Evolutionary conservation across 2,797 vertebrate genomes (phyloP).

Genomic region (Molothrus aeneus): DNA sequence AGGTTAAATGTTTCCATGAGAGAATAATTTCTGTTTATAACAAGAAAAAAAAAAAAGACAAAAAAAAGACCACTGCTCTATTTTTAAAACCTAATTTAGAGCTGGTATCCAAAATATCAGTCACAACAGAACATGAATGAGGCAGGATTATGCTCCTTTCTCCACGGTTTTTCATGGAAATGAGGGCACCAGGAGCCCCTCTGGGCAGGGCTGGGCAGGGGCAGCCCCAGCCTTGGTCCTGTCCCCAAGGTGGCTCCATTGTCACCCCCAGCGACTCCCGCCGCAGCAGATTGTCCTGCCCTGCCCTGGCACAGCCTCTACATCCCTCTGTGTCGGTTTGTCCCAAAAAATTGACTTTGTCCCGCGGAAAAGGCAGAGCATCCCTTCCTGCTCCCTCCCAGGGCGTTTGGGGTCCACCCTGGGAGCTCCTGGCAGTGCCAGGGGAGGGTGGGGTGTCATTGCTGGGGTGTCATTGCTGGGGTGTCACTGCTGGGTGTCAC

Average conservation of each 20-base stretch:
- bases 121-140: constrained; percentile 21
- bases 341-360: background rate
- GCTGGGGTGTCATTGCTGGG: background rate
- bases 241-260: background rate
- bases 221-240: background rate
- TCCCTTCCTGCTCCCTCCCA: background rate
- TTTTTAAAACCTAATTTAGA: constrained; percentile 57
- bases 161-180: background rate
- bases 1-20: constrained; percentile 70
- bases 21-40: constrained; percentile 68
- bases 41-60: background rate
- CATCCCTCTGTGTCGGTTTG: background rate
- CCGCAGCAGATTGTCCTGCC: background rate
- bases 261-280: background rate
- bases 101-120: constrained; percentile 43
- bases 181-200: background rate
- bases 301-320: background rate
- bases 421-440: background rate
- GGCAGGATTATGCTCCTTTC: background rate
- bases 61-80: background rate
- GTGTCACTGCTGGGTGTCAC: too few species aligned
- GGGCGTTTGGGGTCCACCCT: background rate
- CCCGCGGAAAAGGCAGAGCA: background rate
- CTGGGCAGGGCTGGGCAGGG: background rate
- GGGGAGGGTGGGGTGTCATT: background rate